Base-by-base conservation (phyloP, 2,113 vertebrate species). In the Plotosus lineatus region DNA sequence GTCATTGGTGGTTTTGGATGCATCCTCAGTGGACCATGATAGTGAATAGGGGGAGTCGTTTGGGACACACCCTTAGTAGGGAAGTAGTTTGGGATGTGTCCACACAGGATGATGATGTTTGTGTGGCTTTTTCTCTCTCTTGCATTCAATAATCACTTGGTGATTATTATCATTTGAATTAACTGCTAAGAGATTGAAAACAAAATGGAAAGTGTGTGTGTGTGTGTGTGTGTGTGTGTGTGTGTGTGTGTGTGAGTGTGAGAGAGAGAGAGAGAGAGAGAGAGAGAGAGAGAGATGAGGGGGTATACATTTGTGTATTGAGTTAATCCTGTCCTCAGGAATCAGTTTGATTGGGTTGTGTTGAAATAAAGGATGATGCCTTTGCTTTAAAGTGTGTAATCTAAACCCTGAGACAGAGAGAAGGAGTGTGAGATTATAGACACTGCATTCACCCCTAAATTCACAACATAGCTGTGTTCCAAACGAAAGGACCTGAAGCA, bases 291-390 rank as follows among this genome's bases (percentile, higher is more conserved):
- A n/a, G n/a, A n/a, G n/a, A n/a, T 78, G 31, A 23, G 61, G 38
- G 44, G 53, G 26, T 73, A 15, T 80, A 40, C 36, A 8, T 68
- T 50, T 63, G 82, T 81, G 83, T 73, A n/a, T 63, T 40, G 75
- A 38, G 60, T 65, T 85, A 85, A 85, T 85, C 77, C 63, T 5
- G 0, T 78, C 83, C 79, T 78, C 48, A 78, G 81, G 75, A 78
- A 8, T 53, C 60, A 26, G 10, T 78, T 75, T 85, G 77, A 85
- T 85, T 85, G 83, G 82, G 80, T 60, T 23, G 28, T 85, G 83
- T 82, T 85, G 83, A 85, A 85, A 85, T 85, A 82, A 85, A 85
- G 79, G 83, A 85, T 84, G 79, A 84, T 53, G 66, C 61, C 46
- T 81, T 58, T 15, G 31, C 75, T 77, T 81, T 82, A 85, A 78